These are phyloP conservation scores for Glaucidium brasilianum DNA, from an alignment of 2,113 vertebrate species.

Conservation along the genomic window DNA sequence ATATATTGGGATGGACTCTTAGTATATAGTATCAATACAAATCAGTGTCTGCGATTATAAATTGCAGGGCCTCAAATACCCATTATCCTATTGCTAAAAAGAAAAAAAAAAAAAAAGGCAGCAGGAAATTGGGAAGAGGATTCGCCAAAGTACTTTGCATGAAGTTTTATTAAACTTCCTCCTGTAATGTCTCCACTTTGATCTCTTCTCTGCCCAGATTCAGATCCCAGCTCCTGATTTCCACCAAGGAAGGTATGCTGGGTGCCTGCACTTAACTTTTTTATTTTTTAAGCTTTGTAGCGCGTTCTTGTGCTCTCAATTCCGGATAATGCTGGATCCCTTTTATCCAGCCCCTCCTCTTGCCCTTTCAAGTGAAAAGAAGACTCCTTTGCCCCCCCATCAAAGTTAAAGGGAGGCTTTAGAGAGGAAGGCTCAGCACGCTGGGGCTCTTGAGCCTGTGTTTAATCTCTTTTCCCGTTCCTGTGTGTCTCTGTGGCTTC, in stretches of 20 bases:
- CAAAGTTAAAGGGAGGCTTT: constrained; percentile 67
- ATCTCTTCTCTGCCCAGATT: constrained; percentile 7
- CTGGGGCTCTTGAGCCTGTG: constrained; percentile 55
- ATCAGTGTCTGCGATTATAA: background rate
- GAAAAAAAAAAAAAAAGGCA: background rate
- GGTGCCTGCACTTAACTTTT: background rate
- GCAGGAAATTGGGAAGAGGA: background rate
- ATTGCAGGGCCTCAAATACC: background rate
- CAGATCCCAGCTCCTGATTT: constrained; percentile 18
- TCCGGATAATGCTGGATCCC: constrained; percentile 43
- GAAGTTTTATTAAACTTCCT: constrained; percentile 19
- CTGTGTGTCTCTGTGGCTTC: constrained; percentile 61
- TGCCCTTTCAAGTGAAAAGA: constrained; percentile 61
- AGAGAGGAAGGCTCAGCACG: constrained; percentile 59
- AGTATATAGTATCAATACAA: background rate
- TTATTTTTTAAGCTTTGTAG: constrained; percentile 19
- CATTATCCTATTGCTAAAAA: background rate
- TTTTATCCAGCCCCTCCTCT: constrained; percentile 59
- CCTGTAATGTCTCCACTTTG: background rate
- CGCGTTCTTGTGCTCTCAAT: constrained; percentile 19
- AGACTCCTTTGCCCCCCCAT: constrained; percentile 26
- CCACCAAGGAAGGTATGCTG: background rate
- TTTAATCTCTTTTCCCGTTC: constrained; percentile 72
- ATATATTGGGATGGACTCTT: background rate
- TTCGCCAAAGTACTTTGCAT: background rate